Evolutionary conservation across 2,113 vertebrate species (phyloP).

Genomic region (Xyrauchen texanus): DNA sequence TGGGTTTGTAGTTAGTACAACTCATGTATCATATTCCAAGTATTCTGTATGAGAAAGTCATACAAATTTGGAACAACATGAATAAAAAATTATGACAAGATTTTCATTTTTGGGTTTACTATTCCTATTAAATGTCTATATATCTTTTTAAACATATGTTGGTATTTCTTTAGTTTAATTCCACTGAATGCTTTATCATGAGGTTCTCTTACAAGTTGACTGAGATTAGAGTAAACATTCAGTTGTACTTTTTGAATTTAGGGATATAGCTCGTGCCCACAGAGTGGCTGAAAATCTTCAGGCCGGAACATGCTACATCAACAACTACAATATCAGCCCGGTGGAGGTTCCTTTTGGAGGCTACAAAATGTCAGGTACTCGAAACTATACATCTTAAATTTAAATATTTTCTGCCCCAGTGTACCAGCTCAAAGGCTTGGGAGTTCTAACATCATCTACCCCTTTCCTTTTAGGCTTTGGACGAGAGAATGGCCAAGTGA

Average conservation of each 20-base stretch:
- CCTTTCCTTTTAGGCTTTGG: constrained; percentile 82
- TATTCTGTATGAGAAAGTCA: too few relatives aligned
- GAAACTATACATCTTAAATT: background rate
- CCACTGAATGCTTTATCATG: too few relatives aligned
- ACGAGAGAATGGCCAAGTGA: constrained; percentile 89
- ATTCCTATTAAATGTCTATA: too few relatives aligned
- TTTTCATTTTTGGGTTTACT: too few relatives aligned
- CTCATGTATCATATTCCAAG: too few relatives aligned
- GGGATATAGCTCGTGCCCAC: constrained; percentile 91
- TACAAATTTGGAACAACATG: too few relatives aligned
- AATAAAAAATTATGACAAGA: too few relatives aligned
- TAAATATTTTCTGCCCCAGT: background rate
- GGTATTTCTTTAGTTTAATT: too few relatives aligned
- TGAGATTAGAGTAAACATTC: background rate
- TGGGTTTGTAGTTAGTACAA: too few relatives aligned
- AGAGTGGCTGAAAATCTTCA: constrained; percentile 85
- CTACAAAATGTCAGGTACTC: constrained; percentile 91
- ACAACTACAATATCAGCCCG: constrained; percentile 90
- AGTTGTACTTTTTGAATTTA: constrained; percentile 53
- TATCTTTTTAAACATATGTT: too few relatives aligned
- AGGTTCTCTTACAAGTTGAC: too few relatives aligned
- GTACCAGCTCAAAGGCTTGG: background rate
- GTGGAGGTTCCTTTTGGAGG: constrained; percentile 94
- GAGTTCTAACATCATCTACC: background rate
- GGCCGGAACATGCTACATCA: constrained; percentile 92